Evolutionary conservation across 2,888 invertebrate genomes (phyloP), one percentile per base, ranked within the genome.

Genomic region (Rutpela maculata): DNA sequence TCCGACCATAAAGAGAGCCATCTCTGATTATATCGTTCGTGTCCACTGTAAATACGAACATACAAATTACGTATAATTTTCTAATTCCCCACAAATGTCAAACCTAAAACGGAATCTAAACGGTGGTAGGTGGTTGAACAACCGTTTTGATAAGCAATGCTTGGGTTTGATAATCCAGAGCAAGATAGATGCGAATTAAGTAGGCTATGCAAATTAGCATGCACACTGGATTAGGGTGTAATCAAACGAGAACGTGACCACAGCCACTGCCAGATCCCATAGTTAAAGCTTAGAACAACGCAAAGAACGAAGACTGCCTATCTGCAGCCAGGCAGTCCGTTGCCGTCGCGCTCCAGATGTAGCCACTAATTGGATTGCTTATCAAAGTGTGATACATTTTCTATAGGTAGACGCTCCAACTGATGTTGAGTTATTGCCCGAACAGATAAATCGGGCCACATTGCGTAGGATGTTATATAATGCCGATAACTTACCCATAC

Each of bases 201-300:
- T 68, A 68, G 55, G 68, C 68, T 68, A 55, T 68, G 68, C 31
- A 68, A 56, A 68, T 68, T 55, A 31, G 56, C 55, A 68, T 31
- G 19, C 68, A 68, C 31, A 50, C 50, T 26, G 55, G 56, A 56
- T 56, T 68, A 56, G 68, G 67, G 68, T 56, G 57, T 31, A 68
- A 68, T 68, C 68, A 68, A 56, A 56, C 17, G 68, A 31, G 68
- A 22, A 68, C 68, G 68, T 68, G 68, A 68, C 68, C 56, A 31
- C 43, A 38, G 43, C 65, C 17, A 18, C 65, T 65, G 15, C 50
- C 7, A 65, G 65, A 19, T 65, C 43, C 18, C 38, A 17, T 65
- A 35, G 65, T 65, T 65, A 43, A 10, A 38, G 65, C 19, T 65
- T 65, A 38, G 43, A 56, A 50, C 22, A 22, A 22, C 43, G 50